A percentile compares a stretch with the other conserved stretches of the same genome.
These are phyloP conservation scores for Steinernema feltiae DNA, from an alignment of 1,140 invertebrate species.

Conservation along the genomic window DNA sequence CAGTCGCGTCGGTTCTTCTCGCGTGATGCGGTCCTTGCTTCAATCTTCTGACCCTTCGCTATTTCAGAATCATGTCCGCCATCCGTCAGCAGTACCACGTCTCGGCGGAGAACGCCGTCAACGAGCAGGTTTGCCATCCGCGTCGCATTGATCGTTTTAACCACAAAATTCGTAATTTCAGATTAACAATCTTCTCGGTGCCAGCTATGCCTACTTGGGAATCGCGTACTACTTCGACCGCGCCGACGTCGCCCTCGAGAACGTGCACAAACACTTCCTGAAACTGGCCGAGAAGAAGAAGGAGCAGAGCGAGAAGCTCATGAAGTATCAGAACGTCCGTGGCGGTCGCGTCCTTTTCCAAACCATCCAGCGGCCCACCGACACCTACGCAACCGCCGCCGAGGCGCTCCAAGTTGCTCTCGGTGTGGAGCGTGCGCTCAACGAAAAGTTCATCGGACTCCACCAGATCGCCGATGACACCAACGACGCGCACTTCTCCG, in stretches of 20 bases:
- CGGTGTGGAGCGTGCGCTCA: slow-evolving; percentile 70
- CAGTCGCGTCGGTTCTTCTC: neutral
- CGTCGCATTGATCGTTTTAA: neutral
- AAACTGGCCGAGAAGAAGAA: slow-evolving; percentile 69
- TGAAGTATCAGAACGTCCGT: slow-evolving; percentile 73
- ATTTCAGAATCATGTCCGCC: neutral
- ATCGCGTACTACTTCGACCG: slow-evolving; percentile 75
- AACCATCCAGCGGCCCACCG: slow-evolving; percentile 63
- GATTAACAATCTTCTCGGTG: slow-evolving; percentile 77
- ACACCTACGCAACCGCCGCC: slow-evolving; percentile 65
- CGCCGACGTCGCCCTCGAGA: slow-evolving; percentile 71
- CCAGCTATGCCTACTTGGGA: slow-evolving; percentile 75
- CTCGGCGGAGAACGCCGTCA: slow-evolving; percentile 13
- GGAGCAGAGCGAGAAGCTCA: slow-evolving; percentile 69
- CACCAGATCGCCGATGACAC: slow-evolving; percentile 66
- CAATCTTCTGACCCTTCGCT: neutral
- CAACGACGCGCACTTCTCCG: slow-evolving; percentile 65
- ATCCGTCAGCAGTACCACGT: slow-evolving; percentile 19
- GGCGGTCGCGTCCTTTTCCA: slow-evolving; percentile 61
- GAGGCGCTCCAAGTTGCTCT: slow-evolving; percentile 70
- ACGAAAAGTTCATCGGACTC: slow-evolving; percentile 67
- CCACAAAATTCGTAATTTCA: too few relatives aligned
- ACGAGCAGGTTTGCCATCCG: slow-evolving; percentile 12
- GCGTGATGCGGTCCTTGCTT: neutral
- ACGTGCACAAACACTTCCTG: slow-evolving; percentile 69